Percentiles rank a stretch among this genome's conserved stretches.
phyloP scores from a whole-genome alignment of 53 echinoderm and acorn worm genomes.

The Stichopus horrens region DNA sequence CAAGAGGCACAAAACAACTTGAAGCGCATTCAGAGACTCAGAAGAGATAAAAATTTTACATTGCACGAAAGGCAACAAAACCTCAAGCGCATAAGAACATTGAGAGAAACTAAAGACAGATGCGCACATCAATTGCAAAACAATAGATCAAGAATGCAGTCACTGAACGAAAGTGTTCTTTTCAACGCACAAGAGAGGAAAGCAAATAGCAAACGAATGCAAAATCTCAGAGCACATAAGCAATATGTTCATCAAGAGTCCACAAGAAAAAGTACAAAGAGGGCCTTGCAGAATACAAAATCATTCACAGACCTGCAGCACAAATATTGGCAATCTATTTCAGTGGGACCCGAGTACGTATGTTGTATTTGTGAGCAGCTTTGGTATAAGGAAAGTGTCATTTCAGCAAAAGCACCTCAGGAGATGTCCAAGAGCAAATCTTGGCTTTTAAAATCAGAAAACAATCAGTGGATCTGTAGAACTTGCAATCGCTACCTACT shows the following conservation, averaged over 20 bases:
- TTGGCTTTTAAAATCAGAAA: neutral
- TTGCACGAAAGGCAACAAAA: neutral
- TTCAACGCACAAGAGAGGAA: neutral
- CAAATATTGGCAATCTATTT: no score
- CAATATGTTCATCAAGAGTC: neutral
- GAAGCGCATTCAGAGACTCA: neutral
- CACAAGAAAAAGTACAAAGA: no score
- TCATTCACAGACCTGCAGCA: no score
- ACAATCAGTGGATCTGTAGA: slow-evolving; percentile 50
- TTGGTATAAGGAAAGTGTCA: slow-evolving; percentile 54
- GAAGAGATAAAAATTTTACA: neutral
- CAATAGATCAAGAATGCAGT: no score
- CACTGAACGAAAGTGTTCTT: no score
- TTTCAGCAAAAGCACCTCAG: neutral
- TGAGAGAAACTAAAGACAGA: neutral
- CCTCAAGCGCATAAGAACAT: neutral
- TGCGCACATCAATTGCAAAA: no score
- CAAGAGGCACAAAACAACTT: neutral
- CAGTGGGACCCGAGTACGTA: slow-evolving; percentile 44
- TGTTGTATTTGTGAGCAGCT: slow-evolving; percentile 51
- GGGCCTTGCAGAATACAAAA: no score
- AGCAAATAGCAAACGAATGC: neutral
- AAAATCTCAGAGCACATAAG: neutral
- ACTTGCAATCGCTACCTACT: slow-evolving; percentile 44
- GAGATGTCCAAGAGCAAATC: neutral